These are phyloP conservation scores for Myotis vivesi DNA, from an alignment of 2,797 vertebrate genomes.

Conservation along the genomic window DNA sequence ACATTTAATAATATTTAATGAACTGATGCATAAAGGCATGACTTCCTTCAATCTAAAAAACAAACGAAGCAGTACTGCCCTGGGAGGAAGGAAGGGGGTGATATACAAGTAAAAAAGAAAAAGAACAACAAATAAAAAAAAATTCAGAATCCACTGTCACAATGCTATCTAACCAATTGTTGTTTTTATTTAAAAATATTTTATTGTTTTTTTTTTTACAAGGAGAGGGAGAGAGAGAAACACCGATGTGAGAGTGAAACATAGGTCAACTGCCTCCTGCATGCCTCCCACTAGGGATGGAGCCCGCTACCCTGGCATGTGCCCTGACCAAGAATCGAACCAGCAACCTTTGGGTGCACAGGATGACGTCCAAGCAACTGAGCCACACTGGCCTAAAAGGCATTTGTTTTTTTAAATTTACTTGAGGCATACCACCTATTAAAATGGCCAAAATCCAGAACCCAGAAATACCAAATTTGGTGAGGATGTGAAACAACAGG, in stretches of 20 bases:
- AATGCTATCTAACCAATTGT: not conserved
- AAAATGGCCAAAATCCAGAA: not conserved
- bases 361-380: not conserved
- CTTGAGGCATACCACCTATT: not conserved
- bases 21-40: not conserved
- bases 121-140: not conserved
- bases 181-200: not conserved
- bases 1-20: not conserved
- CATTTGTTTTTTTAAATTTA: not conserved
- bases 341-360: not conserved
- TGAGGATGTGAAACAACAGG: not conserved
- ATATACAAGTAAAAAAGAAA: not conserved
- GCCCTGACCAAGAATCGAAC: not conserved
- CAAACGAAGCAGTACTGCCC: not conserved
- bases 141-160: not conserved
- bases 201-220: not conserved
- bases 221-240: not conserved
- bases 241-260: not conserved
- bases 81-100: not conserved
- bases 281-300: not conserved
- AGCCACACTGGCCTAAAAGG: not conserved
- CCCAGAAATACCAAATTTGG: not conserved
- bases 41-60: not conserved
- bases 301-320: not conserved
- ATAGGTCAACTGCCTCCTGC: not conserved